These are phyloP conservation scores for Teleogryllus occipitalis DNA, from an alignment of 1,140 invertebrate genomes.

Conservation along the genomic window DNA sequence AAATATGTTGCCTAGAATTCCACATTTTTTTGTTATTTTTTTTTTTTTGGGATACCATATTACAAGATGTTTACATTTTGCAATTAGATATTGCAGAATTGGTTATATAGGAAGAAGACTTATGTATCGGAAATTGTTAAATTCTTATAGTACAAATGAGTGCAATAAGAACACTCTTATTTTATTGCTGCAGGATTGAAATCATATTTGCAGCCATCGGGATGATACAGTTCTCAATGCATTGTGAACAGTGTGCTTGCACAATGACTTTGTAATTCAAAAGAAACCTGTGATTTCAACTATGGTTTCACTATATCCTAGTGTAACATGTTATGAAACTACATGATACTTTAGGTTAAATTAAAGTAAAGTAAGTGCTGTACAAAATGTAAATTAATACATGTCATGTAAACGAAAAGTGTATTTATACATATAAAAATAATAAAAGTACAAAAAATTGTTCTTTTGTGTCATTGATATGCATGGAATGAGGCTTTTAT, in stretches of 20 bases:
- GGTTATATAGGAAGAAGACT: neutral
- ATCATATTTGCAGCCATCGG: neutral
- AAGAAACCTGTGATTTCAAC: neutral
- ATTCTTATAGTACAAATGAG: neutral
- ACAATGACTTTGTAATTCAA: neutral
- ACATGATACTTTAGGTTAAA: neutral
- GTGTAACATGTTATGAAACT: neutral
- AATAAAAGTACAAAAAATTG: neutral
- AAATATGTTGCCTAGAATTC: neutral
- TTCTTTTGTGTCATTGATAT: conserved; percentile 18
- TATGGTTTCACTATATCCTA: neutral
- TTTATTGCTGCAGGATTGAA: neutral
- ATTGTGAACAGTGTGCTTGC: neutral
- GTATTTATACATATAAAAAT: neutral
- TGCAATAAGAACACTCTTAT: neutral
- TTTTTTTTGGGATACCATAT: neutral
- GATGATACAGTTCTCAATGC: neutral
- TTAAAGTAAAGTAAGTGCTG: neutral
- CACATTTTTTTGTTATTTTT: neutral
- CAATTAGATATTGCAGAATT: neutral
- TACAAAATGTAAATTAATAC: neutral
- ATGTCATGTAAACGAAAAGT: neutral
- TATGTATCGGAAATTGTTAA: neutral
- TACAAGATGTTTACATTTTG: neutral
- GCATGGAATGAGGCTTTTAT: too few species aligned